A percentile compares a stretch with the other conserved stretches of the same genome.
phyloP scores from a whole-genome alignment of 2,797 vertebrate genomes.

The Falco concolor region DNA sequence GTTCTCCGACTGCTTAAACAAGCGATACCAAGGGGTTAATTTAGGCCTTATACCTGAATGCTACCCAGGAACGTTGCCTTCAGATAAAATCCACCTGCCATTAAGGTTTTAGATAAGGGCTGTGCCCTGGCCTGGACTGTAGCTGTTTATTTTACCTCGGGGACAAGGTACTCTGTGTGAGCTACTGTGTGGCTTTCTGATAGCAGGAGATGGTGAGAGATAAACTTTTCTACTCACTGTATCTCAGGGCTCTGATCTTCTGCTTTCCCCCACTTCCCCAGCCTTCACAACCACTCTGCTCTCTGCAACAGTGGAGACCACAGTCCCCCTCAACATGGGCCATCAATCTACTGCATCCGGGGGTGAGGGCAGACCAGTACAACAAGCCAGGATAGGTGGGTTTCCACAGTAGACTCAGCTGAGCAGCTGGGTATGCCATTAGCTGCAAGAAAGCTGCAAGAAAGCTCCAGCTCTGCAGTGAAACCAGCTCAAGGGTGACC shows the following conservation, averaged over 20 bases:
- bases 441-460: not conserved
- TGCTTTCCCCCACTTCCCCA: not conserved
- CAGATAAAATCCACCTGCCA: not conserved
- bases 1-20: not conserved
- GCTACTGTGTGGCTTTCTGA: not conserved
- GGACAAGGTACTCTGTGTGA: not conserved
- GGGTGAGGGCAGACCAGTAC: not conserved
- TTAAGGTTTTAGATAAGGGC: not conserved
- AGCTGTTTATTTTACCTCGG: not conserved
- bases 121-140: not conserved
- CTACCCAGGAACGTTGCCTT: not conserved
- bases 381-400: not conserved
- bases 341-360: not conserved
- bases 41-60: not conserved
- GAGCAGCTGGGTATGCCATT: not conserved
- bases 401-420: not conserved
- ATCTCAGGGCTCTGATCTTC: not conserved
- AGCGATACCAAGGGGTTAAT: not conserved
- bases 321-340: not conserved
- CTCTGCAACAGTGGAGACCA: not conserved
- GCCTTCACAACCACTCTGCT: not conserved
- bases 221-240: not conserved
- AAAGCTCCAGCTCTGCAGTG: not conserved
- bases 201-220: conserved; percentile 13
- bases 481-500: not conserved